phyloP scores from a whole-genome alignment of 1,140 invertebrate species.

The Chironomus striatipennis region DNA sequence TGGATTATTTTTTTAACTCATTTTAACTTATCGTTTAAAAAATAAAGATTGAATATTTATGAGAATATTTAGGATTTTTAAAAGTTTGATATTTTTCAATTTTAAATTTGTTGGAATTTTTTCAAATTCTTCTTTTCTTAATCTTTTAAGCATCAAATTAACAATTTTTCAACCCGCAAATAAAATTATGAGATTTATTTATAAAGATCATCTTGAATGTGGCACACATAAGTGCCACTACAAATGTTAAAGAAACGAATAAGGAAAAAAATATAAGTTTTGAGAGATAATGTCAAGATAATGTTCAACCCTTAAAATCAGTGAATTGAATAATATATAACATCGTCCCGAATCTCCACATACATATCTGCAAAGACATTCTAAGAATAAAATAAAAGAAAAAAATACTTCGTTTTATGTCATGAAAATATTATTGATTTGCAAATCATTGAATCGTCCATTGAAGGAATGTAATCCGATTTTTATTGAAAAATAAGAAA shows the following conservation, averaged over 20 bases:
- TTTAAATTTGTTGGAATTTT: no score
- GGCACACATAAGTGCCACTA: no score
- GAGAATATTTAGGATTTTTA: no score
- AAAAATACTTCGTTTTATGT: no score
- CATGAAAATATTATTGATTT: conserved; percentile 2
- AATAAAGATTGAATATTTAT: no score
- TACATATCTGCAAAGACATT: not conserved
- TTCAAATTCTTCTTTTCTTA: no score
- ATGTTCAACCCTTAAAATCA: not conserved
- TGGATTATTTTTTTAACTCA: no score
- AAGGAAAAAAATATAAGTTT: no score
- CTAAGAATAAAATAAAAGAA: not conserved
- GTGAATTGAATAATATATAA: not conserved
- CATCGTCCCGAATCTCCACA: not conserved
- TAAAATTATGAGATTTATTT: not conserved
- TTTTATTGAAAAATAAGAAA: not conserved
- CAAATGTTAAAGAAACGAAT: no score
- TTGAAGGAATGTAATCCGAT: not conserved
- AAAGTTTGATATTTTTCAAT: no score
- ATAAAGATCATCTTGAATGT: not conserved
- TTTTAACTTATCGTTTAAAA: no score
- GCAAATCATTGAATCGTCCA: not conserved
- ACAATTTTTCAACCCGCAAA: not conserved
- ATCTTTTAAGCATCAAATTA: no score
- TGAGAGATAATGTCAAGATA: not conserved